These are phyloP conservation scores for Leptinotarsa texana DNA, from an alignment of 1,140 invertebrate genomes.

Conservation along the genomic window DNA sequence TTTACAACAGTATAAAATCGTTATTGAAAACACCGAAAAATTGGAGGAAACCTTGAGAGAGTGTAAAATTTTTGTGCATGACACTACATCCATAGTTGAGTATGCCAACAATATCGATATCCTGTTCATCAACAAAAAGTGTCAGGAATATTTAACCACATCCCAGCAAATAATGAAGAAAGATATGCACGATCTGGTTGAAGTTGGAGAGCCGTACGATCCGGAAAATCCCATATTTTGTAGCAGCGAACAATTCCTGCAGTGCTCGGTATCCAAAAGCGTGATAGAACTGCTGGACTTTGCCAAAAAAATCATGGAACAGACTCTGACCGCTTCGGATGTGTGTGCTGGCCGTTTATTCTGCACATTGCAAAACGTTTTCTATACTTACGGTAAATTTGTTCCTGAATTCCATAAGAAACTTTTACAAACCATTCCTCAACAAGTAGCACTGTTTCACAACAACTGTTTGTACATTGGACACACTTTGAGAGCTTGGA, in stretches of 20 bases:
- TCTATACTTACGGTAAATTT: conserved; percentile 77
- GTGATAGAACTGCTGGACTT: conserved; percentile 68
- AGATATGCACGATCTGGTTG: conserved; percentile 78
- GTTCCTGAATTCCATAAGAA: conserved; percentile 79
- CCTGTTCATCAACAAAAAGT: conserved; percentile 78
- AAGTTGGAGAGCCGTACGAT: conserved; percentile 57
- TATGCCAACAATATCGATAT: conserved; percentile 78
- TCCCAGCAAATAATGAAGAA: conserved; percentile 78
- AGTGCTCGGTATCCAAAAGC: conserved; percentile 67
- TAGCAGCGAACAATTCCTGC: conserved; percentile 39
- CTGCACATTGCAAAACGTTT: conserved; percentile 71
- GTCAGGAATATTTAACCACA: conserved; percentile 70
- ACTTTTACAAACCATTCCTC: conserved; percentile 78
- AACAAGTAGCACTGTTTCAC: conserved; percentile 86
- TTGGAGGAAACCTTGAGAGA: conserved; percentile 69
- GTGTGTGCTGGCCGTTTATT: conserved; percentile 69
- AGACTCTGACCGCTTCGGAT: conserved; percentile 66
- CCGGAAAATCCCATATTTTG: conserved; percentile 34
- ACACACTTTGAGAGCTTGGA: conserved; percentile 71
- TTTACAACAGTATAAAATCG: conserved; percentile 66
- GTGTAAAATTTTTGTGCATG: conserved; percentile 61
- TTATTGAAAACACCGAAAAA: conserved; percentile 66
- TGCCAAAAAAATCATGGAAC: conserved; percentile 72
- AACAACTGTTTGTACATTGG: conserved; percentile 91
- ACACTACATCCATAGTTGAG: conserved; percentile 55